Base-by-base conservation (phyloP, 2,113 vertebrate genomes). In the Anseranas semipalmata region DNA sequence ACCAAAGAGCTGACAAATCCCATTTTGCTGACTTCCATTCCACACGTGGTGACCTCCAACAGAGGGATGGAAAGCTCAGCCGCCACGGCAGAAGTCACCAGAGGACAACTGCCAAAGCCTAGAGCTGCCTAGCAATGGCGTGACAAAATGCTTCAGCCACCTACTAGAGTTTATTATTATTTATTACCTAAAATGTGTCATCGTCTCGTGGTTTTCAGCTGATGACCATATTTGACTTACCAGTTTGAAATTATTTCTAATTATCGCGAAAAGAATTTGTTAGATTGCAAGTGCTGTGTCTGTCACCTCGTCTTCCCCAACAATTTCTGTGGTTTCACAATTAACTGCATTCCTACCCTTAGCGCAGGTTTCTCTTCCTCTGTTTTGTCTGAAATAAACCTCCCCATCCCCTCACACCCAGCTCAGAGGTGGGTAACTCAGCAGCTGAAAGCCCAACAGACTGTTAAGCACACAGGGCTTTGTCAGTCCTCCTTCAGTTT, bases 61-160 rank as follows among this genome's bases (percentile, higher is more conserved):
- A 55, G 28, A 63, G 8, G 20, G 22, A 65, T 30, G 21, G 35
- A 79, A 59, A 72, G 65, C 53, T 52, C 39, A 62, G 24, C 32
- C 53, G 22, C 53, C 48, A 77, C 0, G 3, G 27, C 24, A 35
- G 13, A 71, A 89, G n/a, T 30, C 66, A 80, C 12, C 28, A 25
- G n/a, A 70, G 35, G 21, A 82, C 70, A 82, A 18, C 56, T 35
- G 85, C n/a, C 15, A 41, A 62, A 82, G 59, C 27, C 41, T 45
- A 7, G 0, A 74, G 24, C 0, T 66, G 39, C 39, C 43, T 53
- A 87, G 35, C n/a, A 77, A n/a, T 0, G 8, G 35, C 32, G 82
- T 10, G 32, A 19, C 35, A 83, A 89, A 82, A 58, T 5, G 35
- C 28, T 67, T 79, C 56, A 15, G 24, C 28, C 12, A n/a, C 24